Evolutionary conservation across 2,888 invertebrate species (phyloP), one percentile per base, ranked within the genome.

Genomic region (Odontocolon sp.): DNA sequence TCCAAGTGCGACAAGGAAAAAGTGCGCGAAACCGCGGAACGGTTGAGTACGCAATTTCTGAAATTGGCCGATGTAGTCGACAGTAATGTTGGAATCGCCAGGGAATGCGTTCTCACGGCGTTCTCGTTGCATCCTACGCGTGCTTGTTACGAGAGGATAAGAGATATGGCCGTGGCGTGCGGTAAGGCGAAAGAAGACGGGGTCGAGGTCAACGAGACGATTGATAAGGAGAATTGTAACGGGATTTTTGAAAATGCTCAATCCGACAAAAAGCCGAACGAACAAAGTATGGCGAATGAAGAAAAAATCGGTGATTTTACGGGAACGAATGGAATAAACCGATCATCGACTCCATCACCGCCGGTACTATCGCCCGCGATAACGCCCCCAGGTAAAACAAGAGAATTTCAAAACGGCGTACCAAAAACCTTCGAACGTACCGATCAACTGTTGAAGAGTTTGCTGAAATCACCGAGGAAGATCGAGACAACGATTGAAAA

Each of bases 71-170:
- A 92, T 54, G 91, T 95, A 36, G 90, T 92, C 18, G 84, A 84
- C 33, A 91, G 91, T 66, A 93, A 94, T 85, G 89, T 92, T 18
- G 92, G 94, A 14, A 92, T 95, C 28, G 92, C 93, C 54, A 92
- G 94, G 81, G 96, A 96, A 90, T 95, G 95, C 85, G 91, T 94
- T 0, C 91, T 96, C 40, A 95, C 96, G 0, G 94, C 95, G 0
- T 96, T 96, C 91, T 95, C 95, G 50, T 91, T 96, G 59, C 93
- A 95, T 84, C 95, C 96, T 2, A 93, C 95, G 4, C 90, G 91
- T 33, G 90, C 90, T 8, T 93, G 93, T 89, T 93, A 93, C 85
- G 92, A 93, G 23, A 90, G 91, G 80, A 93, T 95, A 56, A 91
- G 92, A 81, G 91, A 91, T 26, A 87, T 93, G 75, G 93, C 93